Base-by-base conservation (phyloP, 2,888 invertebrate species). In the Diarsia rubi region DNA sequence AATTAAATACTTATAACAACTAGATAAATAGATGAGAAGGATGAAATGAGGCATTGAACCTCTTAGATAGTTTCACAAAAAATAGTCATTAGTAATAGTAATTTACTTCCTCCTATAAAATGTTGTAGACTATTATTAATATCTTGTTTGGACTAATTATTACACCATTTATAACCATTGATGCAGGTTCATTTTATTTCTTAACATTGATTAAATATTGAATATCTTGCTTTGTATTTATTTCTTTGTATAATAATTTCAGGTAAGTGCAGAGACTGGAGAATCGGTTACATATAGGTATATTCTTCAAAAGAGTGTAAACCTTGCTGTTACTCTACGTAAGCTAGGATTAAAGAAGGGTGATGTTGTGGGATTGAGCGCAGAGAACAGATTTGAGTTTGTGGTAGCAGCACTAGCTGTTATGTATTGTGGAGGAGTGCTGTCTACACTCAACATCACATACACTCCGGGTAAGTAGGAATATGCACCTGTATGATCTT, bases 331-430 rank as follows among this genome's bases (percentile, higher is more conserved):
- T 69, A 96, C 96, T 84, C 91, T 98, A 9, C 93, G 92, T 79
- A 93, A 93, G 42, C 85, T 96, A 72, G 97, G 97, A 12, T 87
- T 98, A 44, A 94, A 92, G 75, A 94, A 95, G 69, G 97, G 97
- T 27, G 97, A 98, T 90, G 93, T 97, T 44, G 95, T 98, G 6
- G 96, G 97, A 0, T 92, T 98, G 27, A 97, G 97, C 84, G 97
- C 97, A 90, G 98, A 97, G 89, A 98, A 98, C 89, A 94, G 97
- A 75, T 93, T 97, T 85, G 97, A 97, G 86, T 98, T 97, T 89
- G 93, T 96, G 64, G 90, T 97, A 65, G 92, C 97, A 42, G 92
- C 97, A 5, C 93, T 97, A 8, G 97, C 97, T 62, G 93, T 97
- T 0, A 94, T 97, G 81, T 97, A 97, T 83, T 93, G 97, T 73